Base-by-base conservation (phyloP, 2,113 vertebrate genomes). In the Hemichromis elongatus region DNA sequence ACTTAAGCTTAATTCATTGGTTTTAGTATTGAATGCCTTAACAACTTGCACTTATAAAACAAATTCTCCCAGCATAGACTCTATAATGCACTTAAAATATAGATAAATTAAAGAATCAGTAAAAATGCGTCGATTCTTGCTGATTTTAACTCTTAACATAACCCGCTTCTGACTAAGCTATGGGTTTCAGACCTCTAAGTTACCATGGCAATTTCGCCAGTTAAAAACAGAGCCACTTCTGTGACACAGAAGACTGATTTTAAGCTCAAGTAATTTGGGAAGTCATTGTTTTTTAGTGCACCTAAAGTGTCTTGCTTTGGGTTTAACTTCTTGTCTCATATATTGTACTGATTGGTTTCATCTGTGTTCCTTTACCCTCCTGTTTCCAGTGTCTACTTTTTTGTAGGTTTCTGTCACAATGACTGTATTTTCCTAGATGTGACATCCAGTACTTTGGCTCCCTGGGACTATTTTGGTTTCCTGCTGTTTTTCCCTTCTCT, bases 91-190 rank as follows among this genome's bases (percentile, higher is more conserved):
- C 61, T 37, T 66, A 21, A 37, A 37, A 37, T 9, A 37, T 37
- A 9, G 19, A 40, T 37, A 1, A 37, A 37, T 5, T 13, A 55
- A 4, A 55, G 6, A 63, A 63, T 63, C n/a, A n/a, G n/a, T n/a
- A n/a, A n/a, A n/a, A n/a, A n/a, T n/a, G n/a, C n/a, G n/a, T n/a
- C n/a, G n/a, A n/a, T n/a, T n/a, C n/a, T n/a, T n/a, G n/a, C n/a
- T n/a, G n/a, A n/a, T n/a, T n/a, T n/a, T n/a, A n/a, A n/a, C n/a
- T n/a, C n/a, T n/a, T n/a, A n/a, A n/a, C n/a, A n/a, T n/a, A n/a
- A n/a, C n/a, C n/a, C n/a, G n/a, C n/a, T n/a, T 37, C 19, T 3
- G 19, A 63, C 35, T n/a, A 13, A 8, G 33, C 19, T 0, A 1
- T 13, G 19, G 37, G 33, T 40, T 66, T 40, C 21, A 10, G 19